Evolutionary conservation across 1,140 invertebrate genomes (phyloP).

Genomic region (Akabosia matsudoensis): DNA sequence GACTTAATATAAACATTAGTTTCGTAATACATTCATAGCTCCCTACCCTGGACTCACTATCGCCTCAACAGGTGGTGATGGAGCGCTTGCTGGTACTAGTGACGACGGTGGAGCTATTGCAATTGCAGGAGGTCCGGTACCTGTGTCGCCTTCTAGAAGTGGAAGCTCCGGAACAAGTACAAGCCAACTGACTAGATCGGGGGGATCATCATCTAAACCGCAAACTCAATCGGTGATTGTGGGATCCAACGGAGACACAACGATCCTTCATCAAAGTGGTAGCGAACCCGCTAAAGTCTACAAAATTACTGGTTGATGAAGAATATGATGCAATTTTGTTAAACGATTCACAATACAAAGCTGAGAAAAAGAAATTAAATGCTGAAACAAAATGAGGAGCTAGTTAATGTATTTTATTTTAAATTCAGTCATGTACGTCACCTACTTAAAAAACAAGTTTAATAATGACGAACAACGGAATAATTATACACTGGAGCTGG

Average conservation of each 20-base stretch:
- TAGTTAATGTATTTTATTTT: no score
- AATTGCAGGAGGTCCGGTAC: not conserved
- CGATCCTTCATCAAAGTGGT: not conserved
- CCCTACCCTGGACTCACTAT: not conserved
- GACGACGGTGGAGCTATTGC: not conserved
- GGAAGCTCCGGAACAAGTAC: not conserved
- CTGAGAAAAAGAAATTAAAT: no score
- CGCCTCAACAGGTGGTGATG: not conserved
- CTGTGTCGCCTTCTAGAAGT: not conserved
- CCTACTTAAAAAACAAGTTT: not conserved
- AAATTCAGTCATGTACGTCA: no score
- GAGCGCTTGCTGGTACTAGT: not conserved
- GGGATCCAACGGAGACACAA: not conserved
- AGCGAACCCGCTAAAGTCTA: not conserved
- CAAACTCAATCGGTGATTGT: not conserved
- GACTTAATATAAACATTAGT: no score
- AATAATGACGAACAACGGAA: not conserved
- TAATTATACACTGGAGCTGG: no score
- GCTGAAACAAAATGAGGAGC: no score
- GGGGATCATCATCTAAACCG: not conserved
- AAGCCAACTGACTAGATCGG: not conserved
- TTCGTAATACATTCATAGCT: no score
- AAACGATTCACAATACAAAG: no score
- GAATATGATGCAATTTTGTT: not conserved
- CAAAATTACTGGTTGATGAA: not conserved